Evolutionary conservation across 2,797 vertebrate species (phyloP).

Genomic region (Leptoclinus maculatus): DNA sequence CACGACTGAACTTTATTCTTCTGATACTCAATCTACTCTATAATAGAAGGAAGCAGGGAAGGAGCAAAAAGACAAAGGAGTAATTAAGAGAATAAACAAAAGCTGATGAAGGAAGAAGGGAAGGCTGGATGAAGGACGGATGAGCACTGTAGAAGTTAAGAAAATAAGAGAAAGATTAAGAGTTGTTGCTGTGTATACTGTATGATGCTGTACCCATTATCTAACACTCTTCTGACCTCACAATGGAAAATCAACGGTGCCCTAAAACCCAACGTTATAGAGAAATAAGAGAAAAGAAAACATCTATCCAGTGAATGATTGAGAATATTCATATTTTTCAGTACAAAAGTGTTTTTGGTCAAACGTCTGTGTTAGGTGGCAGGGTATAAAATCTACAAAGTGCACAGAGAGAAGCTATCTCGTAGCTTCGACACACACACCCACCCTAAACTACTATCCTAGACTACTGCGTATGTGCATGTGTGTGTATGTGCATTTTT

Average conservation of each 20-base stretch:
- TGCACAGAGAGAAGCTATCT: conserved; percentile 81
- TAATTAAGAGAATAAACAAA: conserved; percentile 34
- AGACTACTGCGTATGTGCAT: conserved; percentile 71
- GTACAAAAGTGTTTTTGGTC: conserved; percentile 83
- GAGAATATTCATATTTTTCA: conserved; percentile 72
- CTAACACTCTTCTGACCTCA: conserved; percentile 59
- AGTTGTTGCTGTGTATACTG: conserved; percentile 54
- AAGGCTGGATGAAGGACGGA: conserved; percentile 36
- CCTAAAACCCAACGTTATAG: conserved; percentile 63
- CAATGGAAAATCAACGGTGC: conserved; percentile 52
- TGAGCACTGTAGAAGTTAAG: conserved; percentile 33
- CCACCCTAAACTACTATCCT: conserved; percentile 73
- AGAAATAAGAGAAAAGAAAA: conserved; percentile 71
- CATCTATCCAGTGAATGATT: conserved; percentile 71
- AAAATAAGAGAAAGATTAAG: conserved; percentile 51
- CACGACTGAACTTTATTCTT: conserved; percentile 64
- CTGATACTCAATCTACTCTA: conserved; percentile 63
- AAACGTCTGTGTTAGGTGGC: conserved; percentile 80
- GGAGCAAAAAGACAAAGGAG: conserved; percentile 27
- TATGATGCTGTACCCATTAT: conserved; percentile 54
- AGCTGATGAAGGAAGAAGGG: conserved; percentile 37
- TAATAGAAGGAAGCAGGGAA: conserved; percentile 47
- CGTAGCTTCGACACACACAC: conserved; percentile 78
- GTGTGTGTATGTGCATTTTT: conserved; percentile 25
- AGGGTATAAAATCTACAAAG: conserved; percentile 86